Base-by-base conservation (phyloP, 2,888 invertebrate genomes). In the Aporophyla nigra region DNA sequence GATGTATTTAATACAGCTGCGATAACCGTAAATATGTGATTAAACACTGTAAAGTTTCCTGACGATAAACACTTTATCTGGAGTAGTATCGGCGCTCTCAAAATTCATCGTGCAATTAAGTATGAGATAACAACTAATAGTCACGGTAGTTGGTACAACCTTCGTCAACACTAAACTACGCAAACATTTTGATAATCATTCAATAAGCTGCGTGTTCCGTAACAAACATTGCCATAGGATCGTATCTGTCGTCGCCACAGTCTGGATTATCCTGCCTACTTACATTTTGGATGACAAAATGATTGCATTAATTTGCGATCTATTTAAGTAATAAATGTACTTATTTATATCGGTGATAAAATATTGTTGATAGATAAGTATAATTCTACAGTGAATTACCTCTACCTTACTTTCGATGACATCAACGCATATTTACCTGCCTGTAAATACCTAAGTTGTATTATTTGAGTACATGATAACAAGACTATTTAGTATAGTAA, bases 21-120 rank as follows among this genome's bases (percentile, higher is more conserved):
- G 83, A 85, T 83, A 84, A 82, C 78, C 70, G 80, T 84, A 80
- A 83, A 83, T 82, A 82, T 89, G 82, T 87, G 86, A 90, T 86
- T 87, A 86, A 88, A 84, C 71, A 84, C 84, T 89, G 80, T 86
- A 89, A 89, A 89, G 87, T 91, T 92, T 91, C 88, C 90, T 89
- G 82, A 56, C 84, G 93, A 93, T 93, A 93, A 90, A 78, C 43
- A 78, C 74, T 83, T 91, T 94, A 95, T 94, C 95, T 91, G 71
- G 77, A 86, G 88, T 88, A 87, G 83, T 87, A 92, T 87, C 84
- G 84, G 82, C 84, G 83, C 86, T 89, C 89, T 89, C 86, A 81
- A 90, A 91, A 88, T 90, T 90, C 90, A 91, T 91, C 89, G 88
- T 91, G 91, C 92, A 93, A 92, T 92, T 91, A 33, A 33, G 33